Base-by-base conservation (phyloP, 2,797 vertebrate species). In the Pyrocephalus nanus region DNA sequence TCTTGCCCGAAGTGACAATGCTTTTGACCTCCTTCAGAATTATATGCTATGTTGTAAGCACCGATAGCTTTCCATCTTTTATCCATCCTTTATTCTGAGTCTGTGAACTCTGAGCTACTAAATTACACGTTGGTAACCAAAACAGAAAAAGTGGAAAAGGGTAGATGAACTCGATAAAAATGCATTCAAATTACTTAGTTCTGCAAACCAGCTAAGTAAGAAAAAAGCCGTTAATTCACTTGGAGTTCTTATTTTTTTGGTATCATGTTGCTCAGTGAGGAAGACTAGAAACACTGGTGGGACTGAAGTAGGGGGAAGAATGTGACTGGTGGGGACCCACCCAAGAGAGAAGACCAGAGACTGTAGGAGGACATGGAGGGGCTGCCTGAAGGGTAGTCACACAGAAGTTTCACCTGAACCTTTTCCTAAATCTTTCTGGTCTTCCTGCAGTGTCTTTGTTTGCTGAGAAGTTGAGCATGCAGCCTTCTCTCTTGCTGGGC, bases 341-440 rank as follows among this genome's bases (percentile, higher is more conserved):
- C 15, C 1, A 1, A 30, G 15, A 38, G 38, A 57, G 21, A 55
- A 50, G 19, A 67, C 11, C 3, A 17, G 51, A 71, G n/a, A 11
- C 1, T 53, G 29, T 23, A 73, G 23, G 40, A 55, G 5, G 3
- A 57, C 0, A 0, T 0, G 0, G 13, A 32, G 17, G 43, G 34
- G 3, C 76, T 84, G 40, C 51, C 29, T 54, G 22, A 75, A 58
- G 62, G 58, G 34, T 60, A 21, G 32, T 70, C 38, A 62, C 23
- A 7, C 9, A 34, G 45, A 76, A 72, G 29, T 74, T 80, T 62
- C 27, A 23, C 1, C 0, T 67, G 57, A 55, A 40, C 6, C 40
- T 79, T 40, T 78, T 70, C 40, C 74, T 62, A 57, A 69, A 1
- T 50, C 12, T 47, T 50, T 45, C 47, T 77, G 29, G 0, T 8